Evolutionary conservation across 2,797 vertebrate species (phyloP).

Genomic region (Sorex maritimensis): DNA sequence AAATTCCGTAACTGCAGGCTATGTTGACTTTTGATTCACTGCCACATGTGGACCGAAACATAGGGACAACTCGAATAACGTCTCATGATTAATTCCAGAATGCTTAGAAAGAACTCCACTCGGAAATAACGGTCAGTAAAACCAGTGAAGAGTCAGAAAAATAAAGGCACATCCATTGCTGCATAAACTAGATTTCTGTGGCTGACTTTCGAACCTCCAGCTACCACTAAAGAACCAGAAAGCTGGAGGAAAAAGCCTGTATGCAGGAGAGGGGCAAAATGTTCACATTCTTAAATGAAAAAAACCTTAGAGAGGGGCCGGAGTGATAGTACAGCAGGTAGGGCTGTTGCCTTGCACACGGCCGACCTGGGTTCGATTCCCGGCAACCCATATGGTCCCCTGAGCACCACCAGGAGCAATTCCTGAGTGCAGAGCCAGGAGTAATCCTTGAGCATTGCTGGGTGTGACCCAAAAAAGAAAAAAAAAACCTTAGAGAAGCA

Average conservation of each 20-base stretch:
- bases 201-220: neutral
- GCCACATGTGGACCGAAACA: too few species aligned
- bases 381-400: too few species aligned
- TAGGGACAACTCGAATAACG: too few species aligned
- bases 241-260: neutral
- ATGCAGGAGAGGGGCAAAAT: neutral
- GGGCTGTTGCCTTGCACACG: too few species aligned
- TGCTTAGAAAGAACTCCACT: neutral
- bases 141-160: too few species aligned
- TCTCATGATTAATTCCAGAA: neutral
- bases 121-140: neutral
- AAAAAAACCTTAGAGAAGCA: neutral
- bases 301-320: too few species aligned
- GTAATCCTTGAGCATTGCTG: too few species aligned
- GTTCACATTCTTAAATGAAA: neutral
- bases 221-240: slow-evolving; percentile 13
- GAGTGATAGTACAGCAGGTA: too few species aligned
- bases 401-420: too few species aligned
- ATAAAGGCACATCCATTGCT: neutral
- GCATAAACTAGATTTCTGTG: neutral
- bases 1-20: neutral
- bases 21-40: neutral
- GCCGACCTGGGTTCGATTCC: too few species aligned
- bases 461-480: too few species aligned
- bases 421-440: too few species aligned